Percentiles rank a stretch among this genome's conserved stretches.
Evolutionary conservation across 2,888 invertebrate genomes (phyloP).

Genomic region (Yponomeuta evonymella): DNA sequence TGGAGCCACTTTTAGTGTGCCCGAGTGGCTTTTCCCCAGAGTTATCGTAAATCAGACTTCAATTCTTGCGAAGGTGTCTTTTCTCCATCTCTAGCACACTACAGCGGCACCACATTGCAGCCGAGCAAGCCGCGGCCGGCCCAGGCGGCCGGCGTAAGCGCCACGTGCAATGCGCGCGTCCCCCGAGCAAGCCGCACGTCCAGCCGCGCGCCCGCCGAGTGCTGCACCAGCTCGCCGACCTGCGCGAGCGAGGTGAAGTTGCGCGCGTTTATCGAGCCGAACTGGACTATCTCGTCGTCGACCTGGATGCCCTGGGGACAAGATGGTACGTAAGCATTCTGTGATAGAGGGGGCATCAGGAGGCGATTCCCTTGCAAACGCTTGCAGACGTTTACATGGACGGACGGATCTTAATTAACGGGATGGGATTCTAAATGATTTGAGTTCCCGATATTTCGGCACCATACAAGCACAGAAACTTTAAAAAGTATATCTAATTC

Average conservation of each 20-base stretch:
- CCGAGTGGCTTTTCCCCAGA: no score
- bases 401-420: not conserved
- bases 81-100: not conserved
- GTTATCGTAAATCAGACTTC: no score
- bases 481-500: no score
- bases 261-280: constrained; percentile 83
- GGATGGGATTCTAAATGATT: no score
- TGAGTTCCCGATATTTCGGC: not conserved
- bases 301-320: constrained; percentile 79
- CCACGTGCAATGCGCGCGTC: constrained; percentile 40
- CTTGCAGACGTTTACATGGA: not conserved
- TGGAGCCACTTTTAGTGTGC: no score
- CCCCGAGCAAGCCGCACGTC: constrained; percentile 36
- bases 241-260: constrained; percentile 84
- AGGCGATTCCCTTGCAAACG: no score
- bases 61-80: not conserved
- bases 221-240: constrained; percentile 81
- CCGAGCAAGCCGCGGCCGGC: constrained; percentile 86
- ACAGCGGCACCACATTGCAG: constrained; percentile 76
- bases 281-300: constrained; percentile 83
- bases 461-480: no score
- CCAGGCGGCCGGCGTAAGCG: constrained; percentile 85
- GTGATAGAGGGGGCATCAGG: no score
- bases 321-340: no score
- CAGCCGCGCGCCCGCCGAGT: constrained; percentile 76